A percentile compares a stretch with the other conserved stretches of the same genome.
These are phyloP conservation scores for Nasonovia ribisnigri DNA, from an alignment of 2,888 invertebrate species.

Conservation along the genomic window DNA sequence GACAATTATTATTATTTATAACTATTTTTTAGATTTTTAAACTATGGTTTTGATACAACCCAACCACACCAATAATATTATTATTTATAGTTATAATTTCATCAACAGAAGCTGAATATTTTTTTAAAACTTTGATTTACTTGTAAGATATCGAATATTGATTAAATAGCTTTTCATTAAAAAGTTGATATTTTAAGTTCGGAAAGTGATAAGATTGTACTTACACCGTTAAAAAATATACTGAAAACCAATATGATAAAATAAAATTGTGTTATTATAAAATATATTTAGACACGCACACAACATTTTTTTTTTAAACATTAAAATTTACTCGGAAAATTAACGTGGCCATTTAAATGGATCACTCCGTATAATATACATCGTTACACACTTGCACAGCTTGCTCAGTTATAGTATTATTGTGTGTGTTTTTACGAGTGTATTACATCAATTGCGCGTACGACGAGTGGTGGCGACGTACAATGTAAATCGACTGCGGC, in stretches of 20 bases:
- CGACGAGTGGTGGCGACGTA: background rate
- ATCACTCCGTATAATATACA: background rate
- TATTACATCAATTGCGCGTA: slow-evolving; percentile 34
- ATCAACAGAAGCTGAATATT: background rate
- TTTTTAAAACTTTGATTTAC: background rate
- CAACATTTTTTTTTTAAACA: background rate
- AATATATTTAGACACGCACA: background rate
- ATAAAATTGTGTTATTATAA: background rate
- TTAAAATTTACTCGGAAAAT: background rate
- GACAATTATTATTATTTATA: background rate
- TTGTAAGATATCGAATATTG: background rate
- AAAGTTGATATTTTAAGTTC: background rate
- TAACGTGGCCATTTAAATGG: background rate
- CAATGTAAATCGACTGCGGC: background rate
- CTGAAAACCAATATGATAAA: background rate
- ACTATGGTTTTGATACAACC: background rate
- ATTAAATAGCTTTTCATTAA: background rate
- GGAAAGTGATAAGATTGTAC: background rate
- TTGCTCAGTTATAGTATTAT: background rate
- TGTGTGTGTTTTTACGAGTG: background rate
- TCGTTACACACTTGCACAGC: background rate
- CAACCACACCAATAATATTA: background rate
- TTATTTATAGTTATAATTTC: background rate
- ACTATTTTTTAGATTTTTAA: background rate
- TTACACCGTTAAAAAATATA: background rate